phyloP scores from a whole-genome alignment of 1,140 invertebrate genomes.

The Drosophila jambulina region DNA sequence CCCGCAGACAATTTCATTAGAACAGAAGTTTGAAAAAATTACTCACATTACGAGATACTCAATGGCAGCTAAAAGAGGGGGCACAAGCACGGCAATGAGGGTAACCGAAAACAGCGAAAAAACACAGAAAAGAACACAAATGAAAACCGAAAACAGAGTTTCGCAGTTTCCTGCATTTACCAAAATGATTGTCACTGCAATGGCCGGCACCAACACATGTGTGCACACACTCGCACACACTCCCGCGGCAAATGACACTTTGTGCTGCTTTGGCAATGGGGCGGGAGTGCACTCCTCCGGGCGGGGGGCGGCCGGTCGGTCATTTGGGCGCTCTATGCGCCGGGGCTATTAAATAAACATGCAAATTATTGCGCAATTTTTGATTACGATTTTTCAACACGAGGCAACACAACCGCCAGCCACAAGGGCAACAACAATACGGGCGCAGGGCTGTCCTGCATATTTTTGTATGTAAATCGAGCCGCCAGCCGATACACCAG shows the following conservation, averaged over 20 bases:
- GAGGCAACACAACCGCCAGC: conserved; percentile 19
- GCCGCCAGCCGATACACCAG: conserved; percentile 7
- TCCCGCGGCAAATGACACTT: conserved; percentile 45
- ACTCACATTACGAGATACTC: conserved; percentile 53
- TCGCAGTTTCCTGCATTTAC: conserved; percentile 67
- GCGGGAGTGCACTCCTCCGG: neutral
- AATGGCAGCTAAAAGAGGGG: conserved; percentile 9
- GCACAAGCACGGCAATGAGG: conserved; percentile 32
- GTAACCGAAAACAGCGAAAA: conserved; percentile 52
- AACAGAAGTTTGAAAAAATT: conserved; percentile 55
- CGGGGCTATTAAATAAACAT: conserved; percentile 80
- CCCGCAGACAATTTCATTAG: conserved; percentile 81
- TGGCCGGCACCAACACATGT: conserved; percentile 24
- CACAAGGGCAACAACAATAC: conserved; percentile 23
- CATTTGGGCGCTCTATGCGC: conserved; percentile 34
- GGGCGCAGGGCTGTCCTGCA: conserved; percentile 42
- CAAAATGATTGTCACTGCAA: conserved; percentile 77
- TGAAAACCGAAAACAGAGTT: conserved; percentile 44
- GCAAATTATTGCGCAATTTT: conserved; percentile 84
- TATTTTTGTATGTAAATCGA: conserved; percentile 78
- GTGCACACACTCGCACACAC: conserved; percentile 10
- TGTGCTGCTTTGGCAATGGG: conserved; percentile 43
- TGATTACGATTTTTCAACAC: conserved; percentile 78
- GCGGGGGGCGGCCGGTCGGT: neutral
- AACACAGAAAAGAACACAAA: conserved; percentile 30